These are phyloP conservation scores for Arothron firmamentum DNA, from an alignment of 2,113 vertebrate species.

Conservation along the genomic window DNA sequence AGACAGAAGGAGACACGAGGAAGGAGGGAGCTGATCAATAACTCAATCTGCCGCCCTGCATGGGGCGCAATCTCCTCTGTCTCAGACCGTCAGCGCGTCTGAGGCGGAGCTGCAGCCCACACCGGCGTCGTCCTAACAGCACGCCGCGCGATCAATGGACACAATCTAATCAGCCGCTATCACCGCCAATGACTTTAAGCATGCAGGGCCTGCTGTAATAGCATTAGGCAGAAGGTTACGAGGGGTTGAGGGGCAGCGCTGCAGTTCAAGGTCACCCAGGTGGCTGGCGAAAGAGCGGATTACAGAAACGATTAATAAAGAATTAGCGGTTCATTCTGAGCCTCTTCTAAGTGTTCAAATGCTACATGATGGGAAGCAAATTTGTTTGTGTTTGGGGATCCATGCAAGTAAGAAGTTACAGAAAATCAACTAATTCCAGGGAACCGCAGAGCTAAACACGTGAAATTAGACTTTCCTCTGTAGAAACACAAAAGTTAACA, in stretches of 20 bases:
- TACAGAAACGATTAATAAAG: background rate
- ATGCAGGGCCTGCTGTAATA: conserved; percentile 59
- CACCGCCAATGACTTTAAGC: conserved; percentile 70
- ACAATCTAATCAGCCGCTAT: conserved; percentile 73
- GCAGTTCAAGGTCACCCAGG: conserved; percentile 59
- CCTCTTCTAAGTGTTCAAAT: background rate
- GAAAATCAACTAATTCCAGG: conserved; percentile 3
- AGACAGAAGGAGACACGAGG: conserved; percentile 45
- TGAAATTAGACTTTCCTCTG: too few species aligned
- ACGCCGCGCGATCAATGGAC: conserved; percentile 67
- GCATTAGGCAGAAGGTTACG: conserved; percentile 57
- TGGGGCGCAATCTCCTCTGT: conserved; percentile 64
- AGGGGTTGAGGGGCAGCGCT: conserved; percentile 35
- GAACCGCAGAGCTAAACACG: background rate
- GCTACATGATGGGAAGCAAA: background rate
- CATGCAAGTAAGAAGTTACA: conserved; percentile 8
- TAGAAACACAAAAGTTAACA: too few species aligned
- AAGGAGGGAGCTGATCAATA: conserved; percentile 68
- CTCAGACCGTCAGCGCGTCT: conserved; percentile 59
- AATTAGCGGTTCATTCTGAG: background rate
- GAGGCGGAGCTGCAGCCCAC: conserved; percentile 50
- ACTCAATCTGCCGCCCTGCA: conserved; percentile 71
- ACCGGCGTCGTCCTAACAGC: conserved; percentile 53
- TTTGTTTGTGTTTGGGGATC: conserved; percentile 2
- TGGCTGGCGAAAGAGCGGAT: conserved; percentile 16